Evolutionary conservation across 2,797 vertebrate genomes (phyloP).

Genomic region (Anas georgica): DNA sequence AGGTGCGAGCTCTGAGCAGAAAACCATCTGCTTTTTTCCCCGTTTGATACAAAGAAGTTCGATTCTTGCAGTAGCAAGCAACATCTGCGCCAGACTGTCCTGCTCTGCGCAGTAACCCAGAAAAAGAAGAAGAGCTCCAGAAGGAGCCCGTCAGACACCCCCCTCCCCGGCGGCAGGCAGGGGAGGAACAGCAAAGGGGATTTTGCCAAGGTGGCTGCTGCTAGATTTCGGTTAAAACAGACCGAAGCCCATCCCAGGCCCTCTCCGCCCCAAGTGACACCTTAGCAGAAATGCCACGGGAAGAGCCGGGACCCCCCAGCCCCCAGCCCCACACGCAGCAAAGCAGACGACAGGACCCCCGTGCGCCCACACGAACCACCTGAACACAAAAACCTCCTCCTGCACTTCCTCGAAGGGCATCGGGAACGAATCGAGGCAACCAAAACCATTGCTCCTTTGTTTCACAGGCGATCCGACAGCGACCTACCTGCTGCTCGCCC

Average conservation of each 20-base stretch:
- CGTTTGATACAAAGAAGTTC: background rate
- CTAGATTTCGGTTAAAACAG: background rate
- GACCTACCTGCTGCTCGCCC: background rate
- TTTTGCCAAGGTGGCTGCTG: background rate
- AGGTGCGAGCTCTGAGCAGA: fast-evolving
- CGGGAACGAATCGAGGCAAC: background rate
- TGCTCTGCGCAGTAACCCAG: background rate
- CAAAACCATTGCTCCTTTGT: background rate
- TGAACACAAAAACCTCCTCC: background rate
- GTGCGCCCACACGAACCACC: fast-evolving
- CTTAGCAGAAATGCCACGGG: background rate
- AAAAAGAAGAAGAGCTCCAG: background rate
- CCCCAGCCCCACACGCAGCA: fast-evolving
- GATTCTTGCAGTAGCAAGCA: background rate
- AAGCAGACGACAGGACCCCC: fast-evolving
- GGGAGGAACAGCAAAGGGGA: background rate
- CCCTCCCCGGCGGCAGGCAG: fast-evolving
- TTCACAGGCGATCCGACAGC: background rate
- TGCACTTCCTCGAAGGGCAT: fast-evolving
- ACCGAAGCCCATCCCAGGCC: background rate
- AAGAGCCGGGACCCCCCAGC: fast-evolving
- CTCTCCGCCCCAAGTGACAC: fast-evolving
- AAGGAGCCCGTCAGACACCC: too few species aligned
- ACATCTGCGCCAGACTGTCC: background rate
- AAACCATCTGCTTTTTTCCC: fast-evolving